Evolutionary conservation across 2,113 vertebrate species (phyloP).

Genomic region (Xiphophorus couchianus): DNA sequence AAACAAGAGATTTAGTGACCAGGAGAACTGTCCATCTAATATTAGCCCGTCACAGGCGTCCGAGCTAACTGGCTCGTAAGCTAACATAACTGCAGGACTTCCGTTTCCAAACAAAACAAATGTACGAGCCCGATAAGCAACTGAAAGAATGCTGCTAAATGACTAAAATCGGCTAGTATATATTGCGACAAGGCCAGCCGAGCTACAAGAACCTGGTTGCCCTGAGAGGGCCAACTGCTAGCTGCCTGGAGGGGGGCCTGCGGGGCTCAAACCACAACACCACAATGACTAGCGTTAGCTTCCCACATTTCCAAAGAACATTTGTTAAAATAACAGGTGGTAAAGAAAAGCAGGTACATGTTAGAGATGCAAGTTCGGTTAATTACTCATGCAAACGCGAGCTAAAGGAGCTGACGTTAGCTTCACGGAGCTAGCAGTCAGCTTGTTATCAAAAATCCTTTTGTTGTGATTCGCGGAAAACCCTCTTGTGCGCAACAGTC

Average conservation of each 20-base stretch:
- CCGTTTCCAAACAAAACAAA: background rate
- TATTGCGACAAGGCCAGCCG: constrained; percentile 32
- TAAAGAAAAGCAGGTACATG: background rate
- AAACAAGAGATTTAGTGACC: background rate
- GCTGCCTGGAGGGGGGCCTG: constrained; percentile 41
- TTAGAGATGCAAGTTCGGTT: background rate
- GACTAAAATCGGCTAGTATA: background rate
- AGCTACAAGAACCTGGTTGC: constrained; percentile 24
- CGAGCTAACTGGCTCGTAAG: constrained; percentile 15
- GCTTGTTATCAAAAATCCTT: constrained; percentile 79
- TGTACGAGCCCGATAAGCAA: background rate
- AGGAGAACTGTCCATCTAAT: constrained; percentile 22
- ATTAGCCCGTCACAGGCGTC: constrained; percentile 26
- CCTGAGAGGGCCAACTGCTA: constrained; percentile 61
- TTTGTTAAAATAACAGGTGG: background rate
- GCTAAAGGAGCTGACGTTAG: constrained; percentile 62
- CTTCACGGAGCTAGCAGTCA: constrained; percentile 60
- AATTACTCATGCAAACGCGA: background rate
- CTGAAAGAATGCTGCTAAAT: background rate
- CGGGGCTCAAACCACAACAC: constrained; percentile 51
- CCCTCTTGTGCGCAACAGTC: constrained; percentile 61
- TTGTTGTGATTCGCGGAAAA: constrained; percentile 75
- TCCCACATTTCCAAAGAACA: background rate
- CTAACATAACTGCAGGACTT: constrained; percentile 2
- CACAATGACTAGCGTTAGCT: constrained; percentile 27